Evolutionary conservation across 2,797 vertebrate species (phyloP).

Genomic region (Cuculus canorus): DNA sequence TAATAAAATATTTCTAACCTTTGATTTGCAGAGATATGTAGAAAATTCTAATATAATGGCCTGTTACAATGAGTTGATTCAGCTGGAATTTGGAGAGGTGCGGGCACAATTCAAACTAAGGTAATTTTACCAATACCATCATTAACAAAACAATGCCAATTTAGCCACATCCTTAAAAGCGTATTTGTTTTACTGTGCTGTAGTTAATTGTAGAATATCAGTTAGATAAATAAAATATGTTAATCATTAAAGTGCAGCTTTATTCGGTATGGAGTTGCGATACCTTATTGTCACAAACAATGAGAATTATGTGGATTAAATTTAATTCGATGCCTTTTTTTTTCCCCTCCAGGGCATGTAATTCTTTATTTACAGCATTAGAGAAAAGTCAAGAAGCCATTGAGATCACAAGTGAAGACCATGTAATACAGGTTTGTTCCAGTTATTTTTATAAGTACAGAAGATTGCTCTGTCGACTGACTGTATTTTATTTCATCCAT

Average conservation of each 20-base stretch:
- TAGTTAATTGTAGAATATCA: neutral
- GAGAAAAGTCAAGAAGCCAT: conserved; percentile 98
- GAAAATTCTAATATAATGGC: conserved; percentile 95
- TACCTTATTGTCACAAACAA: neutral
- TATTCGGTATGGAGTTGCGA: neutral
- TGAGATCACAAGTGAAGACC: conserved; percentile 97
- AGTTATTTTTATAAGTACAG: neutral
- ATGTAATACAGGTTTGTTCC: conserved; percentile 91
- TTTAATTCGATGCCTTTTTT: neutral
- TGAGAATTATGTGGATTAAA: neutral
- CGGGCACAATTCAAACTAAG: conserved; percentile 96
- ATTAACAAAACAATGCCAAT: neutral
- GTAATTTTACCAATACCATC: conserved; percentile 70
- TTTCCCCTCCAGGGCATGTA: conserved; percentile 85
- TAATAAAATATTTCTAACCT: conserved; percentile 32
- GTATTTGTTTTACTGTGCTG: neutral
- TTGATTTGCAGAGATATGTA: conserved; percentile 86
- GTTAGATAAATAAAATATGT: neutral
- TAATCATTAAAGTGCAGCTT: neutral
- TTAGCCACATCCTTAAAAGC: neutral
- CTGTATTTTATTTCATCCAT: neutral
- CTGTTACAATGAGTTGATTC: conserved; percentile 97
- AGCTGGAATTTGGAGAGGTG: conserved; percentile 93
- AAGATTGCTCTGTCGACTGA: neutral
- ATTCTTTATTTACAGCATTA: conserved; percentile 94